These are phyloP conservation scores for Acanthoscelides obtectus DNA, from an alignment of 2,888 invertebrate species.

Conservation along the genomic window DNA sequence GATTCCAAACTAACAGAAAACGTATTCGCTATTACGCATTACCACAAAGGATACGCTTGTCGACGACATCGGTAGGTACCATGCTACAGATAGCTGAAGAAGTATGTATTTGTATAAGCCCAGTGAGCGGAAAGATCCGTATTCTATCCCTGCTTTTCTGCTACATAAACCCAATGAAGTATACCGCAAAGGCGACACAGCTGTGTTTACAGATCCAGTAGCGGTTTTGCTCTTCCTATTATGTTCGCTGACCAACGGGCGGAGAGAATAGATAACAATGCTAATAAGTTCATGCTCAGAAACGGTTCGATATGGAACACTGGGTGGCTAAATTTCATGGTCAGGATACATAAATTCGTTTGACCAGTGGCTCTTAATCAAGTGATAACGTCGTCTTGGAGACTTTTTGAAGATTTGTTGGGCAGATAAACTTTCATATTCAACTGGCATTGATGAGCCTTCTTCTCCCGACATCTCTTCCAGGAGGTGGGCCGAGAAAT, in stretches of 20 bases:
- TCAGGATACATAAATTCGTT: not conserved
- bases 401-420: no score
- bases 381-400: no score
- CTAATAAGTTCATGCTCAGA: not conserved
- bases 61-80: no score
- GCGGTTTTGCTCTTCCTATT: not conserved
- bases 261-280: not conserved
- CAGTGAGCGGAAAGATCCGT: not conserved
- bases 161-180: not conserved
- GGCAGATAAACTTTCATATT: no score
- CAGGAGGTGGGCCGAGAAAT: no score
- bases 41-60: no score
- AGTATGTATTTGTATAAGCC: not conserved
- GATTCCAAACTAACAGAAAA: no score
- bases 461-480: no score
- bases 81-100: not conserved
- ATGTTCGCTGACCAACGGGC: not conserved
- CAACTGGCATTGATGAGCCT: no score
- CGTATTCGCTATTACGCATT: no score
- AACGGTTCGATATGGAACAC: not conserved
- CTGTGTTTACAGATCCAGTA: not conserved
- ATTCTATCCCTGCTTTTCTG: not conserved
- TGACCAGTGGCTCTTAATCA: no score
- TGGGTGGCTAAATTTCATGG: not conserved
- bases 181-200: not conserved